Evolutionary conservation across 1,140 invertebrate species (phyloP), one percentile per base, ranked within the genome.

Genomic region (Dufourea novaeangliae): DNA sequence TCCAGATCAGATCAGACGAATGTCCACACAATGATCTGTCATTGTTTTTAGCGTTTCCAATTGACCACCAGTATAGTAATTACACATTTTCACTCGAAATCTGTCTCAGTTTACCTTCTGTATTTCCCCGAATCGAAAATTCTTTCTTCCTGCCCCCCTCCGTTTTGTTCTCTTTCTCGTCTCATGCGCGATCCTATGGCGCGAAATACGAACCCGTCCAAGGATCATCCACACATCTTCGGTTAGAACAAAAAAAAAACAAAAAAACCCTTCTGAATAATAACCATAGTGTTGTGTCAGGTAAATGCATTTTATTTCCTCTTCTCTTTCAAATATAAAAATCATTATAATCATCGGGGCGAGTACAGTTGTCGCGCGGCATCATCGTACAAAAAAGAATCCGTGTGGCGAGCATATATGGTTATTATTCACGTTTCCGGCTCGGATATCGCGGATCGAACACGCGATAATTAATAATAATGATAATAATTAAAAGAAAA

Each of bases 251-350:
- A 50, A 7, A n/a, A 7, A 7, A 50, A 37, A 37, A 37, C 34
- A 37, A 37, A 37, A 8, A 37, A 37, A 37, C 34, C 8, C 32
- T 14, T 3, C 11, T 32, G 73, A 76, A 69, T 69, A 76, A 76
- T 69, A 76, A 76, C 73, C 73, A 69, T 76, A 50, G 20, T 50
- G 41, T 69, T 69, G 64, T 74, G 46, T 74, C 62, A 56, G 62
- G 37, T 59, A 75, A 75, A 75, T 75, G 64, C 73, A 75, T 69
- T 75, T 75, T 75, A 75, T 75, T 75, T 75, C 41, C 54, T 75
- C 37, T 69, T 69, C 64, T 75, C 52, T 68, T 59, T 68, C 37
- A 59, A 59, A 75, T 75, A 75, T 75, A 75, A 75, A 74, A 69
- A 69, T 73, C 56, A 61, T 61, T 50, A 75, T 50, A 62, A 62